These are phyloP conservation scores for Atopsyche davidsoni DNA, from an alignment of 1,140 invertebrate species.

Conservation along the genomic window DNA sequence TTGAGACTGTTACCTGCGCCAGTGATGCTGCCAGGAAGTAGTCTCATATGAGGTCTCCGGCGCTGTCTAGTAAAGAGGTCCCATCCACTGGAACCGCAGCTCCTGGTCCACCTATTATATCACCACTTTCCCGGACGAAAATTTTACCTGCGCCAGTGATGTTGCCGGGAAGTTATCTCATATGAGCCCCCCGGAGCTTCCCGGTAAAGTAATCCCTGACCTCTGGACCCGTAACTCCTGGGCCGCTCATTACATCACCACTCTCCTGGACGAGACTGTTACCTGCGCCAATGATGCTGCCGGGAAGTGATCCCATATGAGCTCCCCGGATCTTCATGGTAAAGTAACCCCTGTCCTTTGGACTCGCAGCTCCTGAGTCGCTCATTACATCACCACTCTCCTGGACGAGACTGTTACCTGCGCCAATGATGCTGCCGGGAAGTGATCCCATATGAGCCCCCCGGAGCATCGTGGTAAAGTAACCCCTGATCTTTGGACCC, in stretches of 20 bases:
- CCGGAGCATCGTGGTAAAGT: too few species aligned
- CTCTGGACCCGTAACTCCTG: too few species aligned
- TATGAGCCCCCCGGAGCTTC: conserved; percentile 57
- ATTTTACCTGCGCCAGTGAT: conserved; percentile 65
- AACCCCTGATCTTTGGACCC: too few species aligned
- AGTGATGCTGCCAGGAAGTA: too few species aligned
- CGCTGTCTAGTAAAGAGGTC: not conserved
- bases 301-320: conserved; percentile 70
- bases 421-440: conserved; percentile 63
- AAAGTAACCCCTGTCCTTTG: conserved; percentile 30
- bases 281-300: conserved; percentile 66
- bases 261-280: too few species aligned
- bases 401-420: conserved; percentile 64
- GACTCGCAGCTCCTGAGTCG: conserved; percentile 39
- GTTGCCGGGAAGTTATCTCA: conserved; percentile 70
- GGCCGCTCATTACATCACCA: too few species aligned
- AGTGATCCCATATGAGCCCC: conserved; percentile 69
- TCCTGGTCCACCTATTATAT: not conserved
- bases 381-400: too few species aligned
- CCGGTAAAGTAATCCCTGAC: too few species aligned
- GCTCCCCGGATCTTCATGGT: conserved; percentile 55
- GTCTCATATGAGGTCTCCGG: too few species aligned
- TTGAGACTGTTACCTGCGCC: too few species aligned
- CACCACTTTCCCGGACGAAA: not conserved
- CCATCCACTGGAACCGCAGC: not conserved